These are phyloP conservation scores for Holothuria leucospilota DNA, from an alignment of 53 echinoderm and acorn worm species.

Conservation along the genomic window DNA sequence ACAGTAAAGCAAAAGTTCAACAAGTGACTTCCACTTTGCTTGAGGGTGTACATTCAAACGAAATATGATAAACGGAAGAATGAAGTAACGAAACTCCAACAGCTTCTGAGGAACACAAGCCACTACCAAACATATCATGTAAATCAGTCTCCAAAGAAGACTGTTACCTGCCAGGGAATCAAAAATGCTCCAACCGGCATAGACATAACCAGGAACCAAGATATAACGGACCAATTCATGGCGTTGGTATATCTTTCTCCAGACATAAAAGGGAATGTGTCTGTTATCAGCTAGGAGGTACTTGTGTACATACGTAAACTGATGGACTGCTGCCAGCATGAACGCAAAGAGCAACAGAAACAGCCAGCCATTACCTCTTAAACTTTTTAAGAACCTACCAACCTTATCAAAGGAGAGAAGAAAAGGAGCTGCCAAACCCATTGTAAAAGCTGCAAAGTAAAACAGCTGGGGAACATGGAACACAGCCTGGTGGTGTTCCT, in stretches of 20 bases:
- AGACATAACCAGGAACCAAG: conserved; percentile 81
- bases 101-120: conserved; percentile 88
- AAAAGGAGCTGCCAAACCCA: conserved; percentile 73
- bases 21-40: conserved; percentile 66
- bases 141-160: conserved; percentile 80
- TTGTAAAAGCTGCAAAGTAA: conserved; percentile 84
- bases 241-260: conserved; percentile 83
- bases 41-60: conserved; percentile 72
- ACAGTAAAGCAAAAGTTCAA: conserved; percentile 76
- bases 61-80: conserved; percentile 85
- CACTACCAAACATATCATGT: conserved; percentile 67
- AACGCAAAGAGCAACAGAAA: conserved; percentile 53
- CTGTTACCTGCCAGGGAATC: conserved; percentile 70
- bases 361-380: conserved; percentile 52
- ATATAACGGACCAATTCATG: conserved; percentile 68
- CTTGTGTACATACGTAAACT: conserved; percentile 84
- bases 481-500: conserved; percentile 80
- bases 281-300: conserved; percentile 96
- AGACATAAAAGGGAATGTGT: conserved; percentile 91
- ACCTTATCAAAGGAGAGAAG: conserved; percentile 62
- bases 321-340: conserved; percentile 63
- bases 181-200: conserved; percentile 84
- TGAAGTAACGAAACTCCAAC: conserved; percentile 93
- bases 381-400: conserved; percentile 50
- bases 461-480: conserved; percentile 86